Evolutionary conservation across 2,113 vertebrate species (phyloP).

Genomic region (Promerops cafer): DNA sequence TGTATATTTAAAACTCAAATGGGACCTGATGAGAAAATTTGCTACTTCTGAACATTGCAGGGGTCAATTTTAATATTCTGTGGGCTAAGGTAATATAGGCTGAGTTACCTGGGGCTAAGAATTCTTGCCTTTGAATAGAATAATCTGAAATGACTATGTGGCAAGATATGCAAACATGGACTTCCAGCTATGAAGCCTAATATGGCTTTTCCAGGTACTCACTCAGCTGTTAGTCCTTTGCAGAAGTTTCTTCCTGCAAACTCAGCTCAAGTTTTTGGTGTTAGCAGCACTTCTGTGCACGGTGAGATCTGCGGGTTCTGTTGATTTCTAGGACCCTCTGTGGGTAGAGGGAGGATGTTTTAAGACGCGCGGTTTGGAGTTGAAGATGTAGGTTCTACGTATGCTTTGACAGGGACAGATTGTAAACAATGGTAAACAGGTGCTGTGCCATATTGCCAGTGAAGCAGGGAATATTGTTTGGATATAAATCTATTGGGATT

Average conservation of each 20-base stretch:
- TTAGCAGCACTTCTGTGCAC: not conserved
- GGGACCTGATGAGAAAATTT: constrained; percentile 38
- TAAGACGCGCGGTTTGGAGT: not conserved
- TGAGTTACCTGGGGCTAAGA: constrained; percentile 30
- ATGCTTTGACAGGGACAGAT: not conserved
- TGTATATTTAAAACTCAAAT: constrained; percentile 59
- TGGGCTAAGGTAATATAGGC: not conserved
- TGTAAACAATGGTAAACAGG: not conserved
- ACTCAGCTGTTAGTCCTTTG: not conserved
- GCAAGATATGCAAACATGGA: constrained; percentile 47
- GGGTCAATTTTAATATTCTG: constrained; percentile 54
- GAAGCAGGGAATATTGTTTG: not conserved
- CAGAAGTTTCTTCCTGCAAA: not conserved
- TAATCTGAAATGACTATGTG: constrained; percentile 25
- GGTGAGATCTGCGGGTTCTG: not conserved
- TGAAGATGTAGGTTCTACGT: not conserved
- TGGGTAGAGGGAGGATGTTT: not conserved
- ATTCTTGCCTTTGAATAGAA: constrained; percentile 50
- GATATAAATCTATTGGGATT: not conserved
- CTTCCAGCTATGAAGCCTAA: constrained; percentile 36
- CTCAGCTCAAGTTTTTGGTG: not conserved
- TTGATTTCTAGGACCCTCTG: not conserved
- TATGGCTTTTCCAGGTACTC: not conserved
- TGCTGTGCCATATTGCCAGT: not conserved
- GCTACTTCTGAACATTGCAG: constrained; percentile 45